A percentile compares a stretch with the other conserved stretches of the same genome.
Evolutionary conservation across 2,113 vertebrate genomes (phyloP).

Genomic region (Bujurquina vittata): DNA sequence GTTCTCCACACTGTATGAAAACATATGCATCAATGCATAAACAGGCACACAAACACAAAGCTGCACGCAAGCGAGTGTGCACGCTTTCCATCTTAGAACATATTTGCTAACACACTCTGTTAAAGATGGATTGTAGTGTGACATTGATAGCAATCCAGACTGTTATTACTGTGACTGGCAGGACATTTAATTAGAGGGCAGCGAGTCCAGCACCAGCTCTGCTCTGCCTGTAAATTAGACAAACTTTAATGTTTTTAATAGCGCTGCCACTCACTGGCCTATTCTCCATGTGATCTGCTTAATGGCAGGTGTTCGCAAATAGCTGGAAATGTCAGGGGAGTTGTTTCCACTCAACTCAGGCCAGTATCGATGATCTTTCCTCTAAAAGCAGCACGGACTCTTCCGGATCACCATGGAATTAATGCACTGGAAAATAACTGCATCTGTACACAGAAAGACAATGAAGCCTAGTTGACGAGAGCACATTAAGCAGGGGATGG

Average conservation of each 20-base stretch:
- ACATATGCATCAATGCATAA: slow-evolving; percentile 22
- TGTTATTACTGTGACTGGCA: slow-evolving; percentile 64
- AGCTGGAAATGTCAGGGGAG: slow-evolving; percentile 20
- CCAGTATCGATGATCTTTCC: not conserved
- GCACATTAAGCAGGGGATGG: slow-evolving; percentile 23
- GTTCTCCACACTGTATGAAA: slow-evolving; percentile 44
- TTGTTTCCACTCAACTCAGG: slow-evolving; percentile 27
- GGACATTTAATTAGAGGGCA: slow-evolving; percentile 73
- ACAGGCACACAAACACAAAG: not conserved
- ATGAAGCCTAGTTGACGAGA: slow-evolving; percentile 24
- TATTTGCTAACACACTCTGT: slow-evolving; percentile 44
- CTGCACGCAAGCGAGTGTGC: not conserved
- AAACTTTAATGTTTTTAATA: slow-evolving; percentile 49
- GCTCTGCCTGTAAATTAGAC: slow-evolving; percentile 52
- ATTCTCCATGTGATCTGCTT: not conserved
- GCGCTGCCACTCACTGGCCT: slow-evolving; percentile 28
- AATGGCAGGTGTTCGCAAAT: slow-evolving; percentile 46
- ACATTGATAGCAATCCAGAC: slow-evolving; percentile 46
- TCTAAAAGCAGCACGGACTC: slow-evolving; percentile 7
- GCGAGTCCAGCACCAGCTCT: slow-evolving; percentile 46
- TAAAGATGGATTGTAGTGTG: slow-evolving; percentile 56
- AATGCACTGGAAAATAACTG: slow-evolving; percentile 3
- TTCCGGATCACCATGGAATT: not conserved
- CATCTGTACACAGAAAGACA: not conserved
- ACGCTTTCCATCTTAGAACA: slow-evolving; percentile 12